Conservation (phyloP, 2,797 vertebrate genomes). For the Hippoglossus hippoglossus region DNA sequence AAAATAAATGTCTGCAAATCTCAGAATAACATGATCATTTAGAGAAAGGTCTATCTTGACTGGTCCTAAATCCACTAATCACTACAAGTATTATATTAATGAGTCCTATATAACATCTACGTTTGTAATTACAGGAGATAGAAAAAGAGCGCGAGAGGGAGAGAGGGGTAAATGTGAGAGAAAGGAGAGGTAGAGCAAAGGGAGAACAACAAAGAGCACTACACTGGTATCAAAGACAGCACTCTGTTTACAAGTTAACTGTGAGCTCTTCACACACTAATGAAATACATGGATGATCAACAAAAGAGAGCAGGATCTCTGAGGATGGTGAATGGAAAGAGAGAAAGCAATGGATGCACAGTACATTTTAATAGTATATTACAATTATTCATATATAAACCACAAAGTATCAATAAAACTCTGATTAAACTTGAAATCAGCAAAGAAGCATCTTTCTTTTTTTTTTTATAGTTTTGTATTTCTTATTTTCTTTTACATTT, state of each 20-base stretch:
- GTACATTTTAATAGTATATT: slow-evolving; percentile 90
- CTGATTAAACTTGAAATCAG: slow-evolving; percentile 88
- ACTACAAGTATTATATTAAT: slow-evolving; percentile 96
- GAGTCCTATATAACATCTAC: slow-evolving; percentile 92
- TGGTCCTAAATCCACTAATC: slow-evolving; percentile 97
- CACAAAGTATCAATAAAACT: slow-evolving; percentile 90
- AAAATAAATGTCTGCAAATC: slow-evolving; percentile 86
- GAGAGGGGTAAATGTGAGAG: slow-evolving; percentile 69
- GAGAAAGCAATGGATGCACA: slow-evolving; percentile 90
- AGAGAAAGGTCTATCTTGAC: slow-evolving; percentile 98
- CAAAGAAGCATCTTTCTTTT: slow-evolving; percentile 87
- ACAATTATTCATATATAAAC: slow-evolving; percentile 89
- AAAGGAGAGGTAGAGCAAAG: slow-evolving; percentile 80
- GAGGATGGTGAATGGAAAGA: slow-evolving; percentile 88
- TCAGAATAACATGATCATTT: slow-evolving; percentile 87
- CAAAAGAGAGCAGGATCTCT: slow-evolving; percentile 85
- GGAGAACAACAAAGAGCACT: slow-evolving; percentile 86
- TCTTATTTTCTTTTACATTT: slow-evolving; percentile 85
- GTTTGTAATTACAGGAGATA: slow-evolving; percentile 91
- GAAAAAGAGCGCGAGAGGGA: slow-evolving; percentile 74
- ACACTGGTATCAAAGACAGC: slow-evolving; percentile 95
- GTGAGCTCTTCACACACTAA: slow-evolving; percentile 93
- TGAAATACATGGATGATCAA: slow-evolving; percentile 92
- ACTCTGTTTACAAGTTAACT: slow-evolving; percentile 91
- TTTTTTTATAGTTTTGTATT: slow-evolving; percentile 83